Evolutionary conservation across 2,888 invertebrate genomes (phyloP), one percentile per base, ranked within the genome.

Genomic region (Drosophila greeni): DNA sequence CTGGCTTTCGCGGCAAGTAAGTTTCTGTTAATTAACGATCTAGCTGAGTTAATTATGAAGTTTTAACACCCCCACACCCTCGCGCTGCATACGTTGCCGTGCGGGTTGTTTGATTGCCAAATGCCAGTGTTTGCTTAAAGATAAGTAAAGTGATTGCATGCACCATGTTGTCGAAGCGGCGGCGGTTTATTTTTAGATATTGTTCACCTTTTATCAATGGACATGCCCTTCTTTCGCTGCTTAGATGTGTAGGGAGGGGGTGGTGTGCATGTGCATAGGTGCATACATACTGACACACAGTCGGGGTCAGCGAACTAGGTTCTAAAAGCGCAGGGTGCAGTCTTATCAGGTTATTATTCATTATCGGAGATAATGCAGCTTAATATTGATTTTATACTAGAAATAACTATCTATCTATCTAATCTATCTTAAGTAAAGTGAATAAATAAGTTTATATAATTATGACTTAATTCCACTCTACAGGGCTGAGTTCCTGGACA

Each of bases 401-500:
- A 37, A 37, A 37, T 16, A 16, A 37, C 16, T 26, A 16, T 18
- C 16, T 16, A n/a, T 23, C 9, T 24, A 9, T 2, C n/a, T 24
- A 3, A 11, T 24, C 24, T 9, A n/a, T 5, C 7, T 9, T n/a
- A 5, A 23, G 23, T 24, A 5, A 14, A n/a, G 9, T n/a, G 18
- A 20, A 37, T 37, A 37, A 6, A 9, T 3, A 16, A 12, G 26
- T 12, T 39, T 14, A n/a, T n/a, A n/a, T n/a, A n/a, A n/a, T n/a
- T n/a, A n/a, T n/a, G n/a, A n/a, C n/a, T n/a, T n/a, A 4, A 12
- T 37, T 9, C 23, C 18, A 29, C 42, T 52, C 89, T 48, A 51
- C 89, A 98, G 98, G 87, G 96, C 96, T 36, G 92, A 92, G 72
- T 90, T 93, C 66, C 90, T 99, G 84, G 95, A 95, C 76, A 97